Percentiles rank a stretch among this genome's conserved stretches.
Evolutionary conservation across 1,140 invertebrate genomes (phyloP).

Genomic region (Tetramorium parvispinum): DNA sequence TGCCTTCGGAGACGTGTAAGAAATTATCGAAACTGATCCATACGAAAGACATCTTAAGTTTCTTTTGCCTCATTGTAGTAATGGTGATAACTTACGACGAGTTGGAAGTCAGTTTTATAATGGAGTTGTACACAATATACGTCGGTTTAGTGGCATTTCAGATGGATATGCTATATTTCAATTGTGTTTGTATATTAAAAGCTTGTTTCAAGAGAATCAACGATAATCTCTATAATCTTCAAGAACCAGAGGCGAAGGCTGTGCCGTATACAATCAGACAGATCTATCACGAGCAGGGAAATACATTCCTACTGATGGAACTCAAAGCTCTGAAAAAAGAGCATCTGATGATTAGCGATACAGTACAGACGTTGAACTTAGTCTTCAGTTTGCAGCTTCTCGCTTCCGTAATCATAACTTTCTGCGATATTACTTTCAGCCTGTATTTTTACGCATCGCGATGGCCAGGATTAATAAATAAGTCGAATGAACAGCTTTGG

Average conservation of each 20-base stretch:
- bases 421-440: constrained; percentile 78
- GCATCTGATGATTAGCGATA: constrained; percentile 78
- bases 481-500: background rate
- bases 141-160: constrained; percentile 65
- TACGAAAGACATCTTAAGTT: constrained; percentile 75
- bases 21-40: constrained; percentile 71
- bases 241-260: constrained; percentile 45
- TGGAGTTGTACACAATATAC: constrained; percentile 58
- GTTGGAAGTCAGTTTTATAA: background rate
- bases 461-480: too few species aligned
- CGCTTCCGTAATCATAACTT: constrained; percentile 70
- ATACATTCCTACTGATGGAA: constrained; percentile 76
- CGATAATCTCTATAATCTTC: constrained; percentile 66
- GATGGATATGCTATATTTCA: constrained; percentile 77
- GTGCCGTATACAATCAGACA: constrained; percentile 69
- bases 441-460: constrained; percentile 78
- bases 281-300: constrained; percentile 73
- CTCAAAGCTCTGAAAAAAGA: constrained; percentile 74
- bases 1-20: constrained; percentile 69
- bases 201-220: constrained; percentile 77
- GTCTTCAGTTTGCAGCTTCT: constrained; percentile 76
- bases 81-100: constrained; percentile 32
- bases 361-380: constrained; percentile 74
- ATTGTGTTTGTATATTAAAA: constrained; percentile 69
- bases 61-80: constrained; percentile 64